Percentiles rank a stretch among this genome's conserved stretches.
phyloP scores from a whole-genome alignment of 2,888 invertebrate genomes.

The Phortica okadai region DNA sequence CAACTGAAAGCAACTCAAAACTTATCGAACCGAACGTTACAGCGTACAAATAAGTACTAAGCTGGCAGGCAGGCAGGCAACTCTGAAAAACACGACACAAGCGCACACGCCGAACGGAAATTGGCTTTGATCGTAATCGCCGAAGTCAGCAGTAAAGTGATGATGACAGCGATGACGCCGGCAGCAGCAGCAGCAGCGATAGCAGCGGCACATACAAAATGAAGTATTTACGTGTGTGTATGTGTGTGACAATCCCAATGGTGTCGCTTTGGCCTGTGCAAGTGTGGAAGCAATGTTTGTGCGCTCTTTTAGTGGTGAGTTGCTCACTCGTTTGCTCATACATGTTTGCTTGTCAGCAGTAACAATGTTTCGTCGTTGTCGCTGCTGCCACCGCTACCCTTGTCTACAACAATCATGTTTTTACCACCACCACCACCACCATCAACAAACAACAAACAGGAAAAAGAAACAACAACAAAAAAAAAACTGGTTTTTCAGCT shows the following conservation, averaged over 20 bases:
- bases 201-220: constrained; percentile 22
- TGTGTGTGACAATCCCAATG: constrained; percentile 33
- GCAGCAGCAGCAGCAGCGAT: neutral
- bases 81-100: constrained; percentile 35
- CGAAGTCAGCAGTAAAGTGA: neutral
- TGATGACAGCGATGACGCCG: no score
- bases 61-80: constrained; percentile 27
- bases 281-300: constrained; percentile 13
- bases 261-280: neutral
- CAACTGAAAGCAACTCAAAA: constrained; percentile 17
- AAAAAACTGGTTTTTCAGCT: constrained; percentile 57
- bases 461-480: constrained; percentile 45
- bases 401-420: neutral
- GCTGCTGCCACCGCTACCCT: neutral
- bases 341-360: neutral
- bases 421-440: neutral
- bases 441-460: neutral
- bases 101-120: constrained; percentile 12
- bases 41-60: constrained; percentile 52
- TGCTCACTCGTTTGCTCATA: neutral
- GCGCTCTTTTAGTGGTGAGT: constrained; percentile 36
- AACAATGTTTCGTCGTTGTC: neutral
- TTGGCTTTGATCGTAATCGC: neutral
- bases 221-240: constrained; percentile 16
- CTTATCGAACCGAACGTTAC: constrained; percentile 46